Percentiles rank a stretch among this genome's conserved stretches.
Conservation (phyloP, 1,140 invertebrate genomes). For the Listronotus bonariensis region DNA sequence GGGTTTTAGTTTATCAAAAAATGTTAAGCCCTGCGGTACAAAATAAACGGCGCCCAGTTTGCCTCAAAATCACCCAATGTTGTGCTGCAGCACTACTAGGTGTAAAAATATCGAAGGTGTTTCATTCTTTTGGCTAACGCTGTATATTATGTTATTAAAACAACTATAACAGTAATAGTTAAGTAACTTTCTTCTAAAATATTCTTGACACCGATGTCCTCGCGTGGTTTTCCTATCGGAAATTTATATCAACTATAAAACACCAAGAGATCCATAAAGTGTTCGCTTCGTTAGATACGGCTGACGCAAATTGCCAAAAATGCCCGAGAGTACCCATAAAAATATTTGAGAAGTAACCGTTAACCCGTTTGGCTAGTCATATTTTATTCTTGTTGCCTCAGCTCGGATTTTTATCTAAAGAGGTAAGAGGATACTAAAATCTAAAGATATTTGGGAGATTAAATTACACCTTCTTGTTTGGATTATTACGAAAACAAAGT, state of each 20-base stretch:
- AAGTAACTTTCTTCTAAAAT: conserved; percentile 2
- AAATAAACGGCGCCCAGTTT: too few species aligned
- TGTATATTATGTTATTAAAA: too few species aligned
- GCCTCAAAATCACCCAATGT: too few species aligned
- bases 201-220: not conserved
- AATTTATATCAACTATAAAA: conserved; percentile 37
- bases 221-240: conserved; percentile 17
- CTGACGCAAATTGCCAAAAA: conserved; percentile 36
- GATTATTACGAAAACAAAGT: too few species aligned
- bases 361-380: conserved; percentile 25
- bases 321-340: conserved; percentile 30
- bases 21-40: too few species aligned
- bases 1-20: too few species aligned
- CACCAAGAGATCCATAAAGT: conserved; percentile 35
- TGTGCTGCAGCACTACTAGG: too few species aligned
- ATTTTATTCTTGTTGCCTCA: conserved; percentile 3
- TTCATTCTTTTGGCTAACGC: too few species aligned
- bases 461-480: too few species aligned
- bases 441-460: conserved; percentile 1
- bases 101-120: too few species aligned
- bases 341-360: conserved; percentile 32
- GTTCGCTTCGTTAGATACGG: conserved; percentile 33
- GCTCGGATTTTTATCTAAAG: conserved; percentile 26
- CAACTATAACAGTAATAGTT: too few species aligned
- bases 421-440: conserved; percentile 3